Evolutionary conservation across 2,797 vertebrate species (phyloP), one percentile per base, ranked within the genome.

Genomic region (Geotrypetes seraphini): DNA sequence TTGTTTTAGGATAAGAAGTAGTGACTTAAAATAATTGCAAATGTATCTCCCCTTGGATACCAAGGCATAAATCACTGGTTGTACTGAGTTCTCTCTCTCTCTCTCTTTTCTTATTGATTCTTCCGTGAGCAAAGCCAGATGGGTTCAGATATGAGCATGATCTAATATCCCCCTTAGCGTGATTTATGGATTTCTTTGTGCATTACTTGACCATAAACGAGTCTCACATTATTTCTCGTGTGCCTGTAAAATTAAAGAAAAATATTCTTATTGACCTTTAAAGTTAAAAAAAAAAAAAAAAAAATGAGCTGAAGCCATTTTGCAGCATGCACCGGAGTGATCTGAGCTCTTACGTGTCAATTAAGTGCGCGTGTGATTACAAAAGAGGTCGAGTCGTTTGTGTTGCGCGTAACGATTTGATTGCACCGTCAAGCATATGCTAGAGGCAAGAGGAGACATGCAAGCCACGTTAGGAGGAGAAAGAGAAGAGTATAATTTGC

Each of bases 131-230:
- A 60, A 62, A 79, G 57, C 65, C 53, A 67, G 57, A 75, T 57
- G 60, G 63, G 70, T 69, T 78, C 54, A 56, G 60, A 69, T 63
- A 63, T 41, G 53, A 66, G 65, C 68, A 61, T 71, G 69, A 73
- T 73, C 66, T 75, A 68, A 79, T 71, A 78, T 64, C 66, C 69
- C 57, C 62, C 58, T 54, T 60, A 38, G 62, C 69, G 52, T 77
- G 74, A 83, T 76, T 77, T 81, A 81, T 77, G 66, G 81, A 78
- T 82, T 79, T 72, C 69, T 63, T 65, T 61, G 61, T 63, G 60
- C 66, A 68, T 76, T 79, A 75, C 69, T 69, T 78, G 63, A 60
- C 57, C 73, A 56, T 57, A 74, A 83, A 78, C 36, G 51, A 64
- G 61, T 62, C 59, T 68, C 53, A 50, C 63, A 42, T 71, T 69